Percentiles rank a stretch among this genome's conserved stretches.
phyloP scores from a whole-genome alignment of 2,113 vertebrate genomes.

The Cacatua alba region DNA sequence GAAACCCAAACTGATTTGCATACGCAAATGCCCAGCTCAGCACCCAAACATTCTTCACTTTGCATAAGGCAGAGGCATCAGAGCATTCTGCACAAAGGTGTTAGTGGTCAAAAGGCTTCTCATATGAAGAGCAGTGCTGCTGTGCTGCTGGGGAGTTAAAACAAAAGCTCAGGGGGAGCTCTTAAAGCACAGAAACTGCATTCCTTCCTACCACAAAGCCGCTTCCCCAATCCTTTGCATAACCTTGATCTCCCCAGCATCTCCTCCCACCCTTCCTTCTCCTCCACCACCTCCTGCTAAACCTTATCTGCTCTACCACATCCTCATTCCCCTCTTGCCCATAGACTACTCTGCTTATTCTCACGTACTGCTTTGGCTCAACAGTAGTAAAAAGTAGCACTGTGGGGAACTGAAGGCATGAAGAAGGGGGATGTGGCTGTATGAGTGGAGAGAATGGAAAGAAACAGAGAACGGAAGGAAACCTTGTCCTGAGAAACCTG shows the following conservation, averaged over 20 bases:
- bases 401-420: background rate
- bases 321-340: conserved; percentile 48
- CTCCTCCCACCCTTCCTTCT: conserved; percentile 59
- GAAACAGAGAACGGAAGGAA: background rate
- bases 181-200: conserved; percentile 50
- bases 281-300: conserved; percentile 49
- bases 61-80: background rate
- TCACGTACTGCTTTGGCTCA: conserved; percentile 52
- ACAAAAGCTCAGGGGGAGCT: conserved; percentile 26
- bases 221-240: conserved; percentile 66
- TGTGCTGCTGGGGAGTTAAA: background rate
- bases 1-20: conserved; percentile 22
- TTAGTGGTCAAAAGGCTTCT: background rate
- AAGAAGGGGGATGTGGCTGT: conserved; percentile 39
- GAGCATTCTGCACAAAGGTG: background rate
- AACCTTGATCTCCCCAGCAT: conserved; percentile 46
- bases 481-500: background rate
- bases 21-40: background rate
- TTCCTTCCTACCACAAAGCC: conserved; percentile 62
- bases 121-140: background rate
- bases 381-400: background rate
- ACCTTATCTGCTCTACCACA: conserved; percentile 66
- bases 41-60: conserved; percentile 32
- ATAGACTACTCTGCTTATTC: conserved; percentile 30
- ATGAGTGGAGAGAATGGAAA: conserved; percentile 7